phyloP scores from a whole-genome alignment of 2,888 invertebrate genomes.

The Bombyx huttoni region DNA sequence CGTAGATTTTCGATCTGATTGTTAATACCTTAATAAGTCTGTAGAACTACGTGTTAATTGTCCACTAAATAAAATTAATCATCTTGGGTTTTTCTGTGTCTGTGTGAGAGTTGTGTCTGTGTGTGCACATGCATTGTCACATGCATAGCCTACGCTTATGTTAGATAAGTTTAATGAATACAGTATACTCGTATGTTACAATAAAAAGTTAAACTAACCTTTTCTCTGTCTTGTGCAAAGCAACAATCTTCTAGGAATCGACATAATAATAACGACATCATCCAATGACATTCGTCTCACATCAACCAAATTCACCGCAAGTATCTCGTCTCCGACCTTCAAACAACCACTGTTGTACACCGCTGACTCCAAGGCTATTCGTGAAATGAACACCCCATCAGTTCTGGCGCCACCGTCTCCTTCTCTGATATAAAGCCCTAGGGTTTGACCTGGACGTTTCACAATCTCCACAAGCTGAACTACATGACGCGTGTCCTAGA shows the following conservation, averaged over 20 bases:
- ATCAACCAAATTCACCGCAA: constrained; percentile 98
- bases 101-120: no score
- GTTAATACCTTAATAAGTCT: no score
- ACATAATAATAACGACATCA: constrained; percentile 99
- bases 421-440: constrained; percentile 98
- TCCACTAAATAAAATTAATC: no score
- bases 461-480: constrained; percentile 97
- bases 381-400: constrained; percentile 98
- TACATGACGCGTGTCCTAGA: constrained; percentile 80
- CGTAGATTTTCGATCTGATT: no score
- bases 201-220: constrained; percentile 43
- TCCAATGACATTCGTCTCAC: constrained; percentile 98
- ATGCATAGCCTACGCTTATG: no score
- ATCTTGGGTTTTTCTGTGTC: no score
- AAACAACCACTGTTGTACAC: constrained; percentile 98
- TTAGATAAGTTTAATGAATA: no score
- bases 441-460: constrained; percentile 97
- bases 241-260: constrained; percentile 95
- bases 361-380: constrained; percentile 91
- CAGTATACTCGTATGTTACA: no score
- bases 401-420: constrained; percentile 97
- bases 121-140: no score
- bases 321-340: constrained; percentile 97
- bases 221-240: constrained; percentile 92
- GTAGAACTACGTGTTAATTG: no score